These are phyloP conservation scores for Diprion similis DNA, from an alignment of 1,140 invertebrate species.

Conservation along the genomic window DNA sequence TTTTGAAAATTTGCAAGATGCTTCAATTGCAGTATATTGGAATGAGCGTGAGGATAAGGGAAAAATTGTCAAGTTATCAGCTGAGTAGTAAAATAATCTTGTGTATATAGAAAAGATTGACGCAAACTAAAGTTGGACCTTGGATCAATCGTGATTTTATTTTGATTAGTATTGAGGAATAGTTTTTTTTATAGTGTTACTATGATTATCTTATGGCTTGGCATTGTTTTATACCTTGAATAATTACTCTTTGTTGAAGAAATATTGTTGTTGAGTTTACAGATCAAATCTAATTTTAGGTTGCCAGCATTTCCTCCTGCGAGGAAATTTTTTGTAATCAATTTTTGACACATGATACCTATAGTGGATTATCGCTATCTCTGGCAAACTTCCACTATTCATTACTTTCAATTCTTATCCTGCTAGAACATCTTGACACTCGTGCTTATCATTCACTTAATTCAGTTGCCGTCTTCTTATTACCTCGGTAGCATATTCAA, in stretches of 20 bases:
- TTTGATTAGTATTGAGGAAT: not conserved
- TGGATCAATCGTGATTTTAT: not conserved
- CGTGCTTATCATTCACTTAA: too few species aligned
- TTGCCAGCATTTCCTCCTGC: not conserved
- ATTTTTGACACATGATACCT: not conserved
- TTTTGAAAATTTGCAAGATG: too few species aligned
- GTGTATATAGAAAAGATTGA: not conserved
- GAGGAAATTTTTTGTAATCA: not conserved
- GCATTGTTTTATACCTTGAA: slow-evolving; percentile 1
- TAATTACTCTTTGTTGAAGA: not conserved
- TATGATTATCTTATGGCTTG: not conserved
- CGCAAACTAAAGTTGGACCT: not conserved
- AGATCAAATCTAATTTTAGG: not conserved
- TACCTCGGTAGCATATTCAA: too few species aligned
- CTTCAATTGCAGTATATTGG: not conserved
- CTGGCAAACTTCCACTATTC: not conserved
- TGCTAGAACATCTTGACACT: not conserved
- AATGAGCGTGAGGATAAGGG: not conserved
- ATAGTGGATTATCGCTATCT: not conserved
- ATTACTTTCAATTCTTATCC: not conserved
- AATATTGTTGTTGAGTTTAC: not conserved
- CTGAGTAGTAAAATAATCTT: not conserved
- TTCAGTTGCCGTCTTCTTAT: too few species aligned
- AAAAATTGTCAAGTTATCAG: not conserved
- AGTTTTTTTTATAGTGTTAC: too few species aligned